Percentiles rank a stretch among this genome's conserved stretches.
These are phyloP conservation scores for Corvus cornix DNA, from an alignment of 2,113 vertebrate genomes.

Conservation along the genomic window DNA sequence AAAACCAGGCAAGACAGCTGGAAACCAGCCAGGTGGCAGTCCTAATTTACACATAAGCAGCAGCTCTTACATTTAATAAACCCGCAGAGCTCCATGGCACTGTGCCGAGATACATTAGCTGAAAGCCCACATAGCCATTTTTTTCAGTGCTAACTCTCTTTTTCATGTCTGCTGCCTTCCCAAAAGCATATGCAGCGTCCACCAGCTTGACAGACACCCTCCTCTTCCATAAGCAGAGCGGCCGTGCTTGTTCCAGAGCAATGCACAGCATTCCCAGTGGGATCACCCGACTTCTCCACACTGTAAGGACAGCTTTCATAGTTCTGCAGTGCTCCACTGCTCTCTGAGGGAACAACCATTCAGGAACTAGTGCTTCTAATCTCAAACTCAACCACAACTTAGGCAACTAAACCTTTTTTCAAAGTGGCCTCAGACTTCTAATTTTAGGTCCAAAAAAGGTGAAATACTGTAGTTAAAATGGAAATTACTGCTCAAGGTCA, in stretches of 20 bases:
- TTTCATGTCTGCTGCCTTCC: not conserved
- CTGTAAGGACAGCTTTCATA: not conserved
- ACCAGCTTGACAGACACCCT: not conserved
- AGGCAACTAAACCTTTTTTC: not conserved
- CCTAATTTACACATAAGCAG: slow-evolving; percentile 46
- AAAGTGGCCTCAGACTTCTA: not conserved
- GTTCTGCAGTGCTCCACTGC: not conserved
- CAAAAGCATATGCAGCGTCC: not conserved
- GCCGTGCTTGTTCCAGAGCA: not conserved
- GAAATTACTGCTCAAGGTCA: not conserved
- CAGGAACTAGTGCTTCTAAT: not conserved
- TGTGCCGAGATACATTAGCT: slow-evolving; percentile 8
- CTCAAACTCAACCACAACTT: not conserved
- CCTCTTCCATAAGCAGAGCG: not conserved
- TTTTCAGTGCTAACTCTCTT: not conserved
- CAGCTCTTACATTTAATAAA: slow-evolving; percentile 50
- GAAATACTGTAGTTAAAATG: not conserved
- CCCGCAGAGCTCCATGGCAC: not conserved
- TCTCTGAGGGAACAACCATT: not conserved
- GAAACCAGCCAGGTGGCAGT: slow-evolving; percentile 50
- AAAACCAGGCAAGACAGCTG: slow-evolving; percentile 56
- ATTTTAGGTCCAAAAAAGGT: not conserved
- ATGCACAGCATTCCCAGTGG: not conserved
- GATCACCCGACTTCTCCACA: not conserved
- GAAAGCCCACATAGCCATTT: not conserved